Percentiles rank a stretch among this genome's conserved stretches.
Evolutionary conservation across 37 sponge, comb jelly and placozoan genomes (phyloP).

Genomic region (Ianthella basta): DNA sequence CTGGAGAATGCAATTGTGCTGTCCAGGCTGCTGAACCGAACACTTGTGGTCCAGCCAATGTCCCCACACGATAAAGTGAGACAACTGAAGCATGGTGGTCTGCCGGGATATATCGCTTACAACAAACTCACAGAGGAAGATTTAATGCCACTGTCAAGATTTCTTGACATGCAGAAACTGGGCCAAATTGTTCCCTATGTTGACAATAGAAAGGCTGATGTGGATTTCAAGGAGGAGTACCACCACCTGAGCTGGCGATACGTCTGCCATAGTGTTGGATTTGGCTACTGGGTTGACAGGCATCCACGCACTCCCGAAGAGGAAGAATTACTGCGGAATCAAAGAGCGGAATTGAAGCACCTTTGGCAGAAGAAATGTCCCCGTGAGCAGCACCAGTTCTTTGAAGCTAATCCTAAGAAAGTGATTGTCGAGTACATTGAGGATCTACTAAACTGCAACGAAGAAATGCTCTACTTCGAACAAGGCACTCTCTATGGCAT

Average conservation of each 20-base stretch:
- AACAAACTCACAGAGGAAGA: conserved; percentile 57
- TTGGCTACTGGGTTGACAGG: conserved; percentile 82
- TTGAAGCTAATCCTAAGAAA: background rate
- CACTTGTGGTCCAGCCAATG: conserved; percentile 83
- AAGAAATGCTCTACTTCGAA: conserved; percentile 83
- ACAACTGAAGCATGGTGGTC: conserved; percentile 37
- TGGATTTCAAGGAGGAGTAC: conserved; percentile 49
- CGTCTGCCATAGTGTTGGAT: conserved; percentile 84
- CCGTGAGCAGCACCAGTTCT: conserved; percentile 38
- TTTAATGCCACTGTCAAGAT: conserved; percentile 61
- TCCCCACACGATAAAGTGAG: conserved; percentile 69
- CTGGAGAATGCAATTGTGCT: conserved; percentile 80
- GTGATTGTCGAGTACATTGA: conserved; percentile 55
- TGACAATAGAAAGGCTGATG: conserved; percentile 45
- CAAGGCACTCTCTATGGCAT: conserved; percentile 88
- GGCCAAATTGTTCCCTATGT: conserved; percentile 52
- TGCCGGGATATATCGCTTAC: conserved; percentile 71
- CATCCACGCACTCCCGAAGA: conserved; percentile 39
- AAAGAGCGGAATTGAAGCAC: conserved; percentile 36
- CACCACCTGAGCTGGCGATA: conserved; percentile 55
- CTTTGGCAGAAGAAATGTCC: conserved; percentile 73
- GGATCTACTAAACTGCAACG: conserved; percentile 50
- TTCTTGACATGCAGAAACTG: conserved; percentile 74
- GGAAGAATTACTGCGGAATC: conserved; percentile 42
- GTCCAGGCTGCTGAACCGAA: conserved; percentile 77